Conservation (phyloP, 1,140 invertebrate species). For the Solen grandis region DNA sequence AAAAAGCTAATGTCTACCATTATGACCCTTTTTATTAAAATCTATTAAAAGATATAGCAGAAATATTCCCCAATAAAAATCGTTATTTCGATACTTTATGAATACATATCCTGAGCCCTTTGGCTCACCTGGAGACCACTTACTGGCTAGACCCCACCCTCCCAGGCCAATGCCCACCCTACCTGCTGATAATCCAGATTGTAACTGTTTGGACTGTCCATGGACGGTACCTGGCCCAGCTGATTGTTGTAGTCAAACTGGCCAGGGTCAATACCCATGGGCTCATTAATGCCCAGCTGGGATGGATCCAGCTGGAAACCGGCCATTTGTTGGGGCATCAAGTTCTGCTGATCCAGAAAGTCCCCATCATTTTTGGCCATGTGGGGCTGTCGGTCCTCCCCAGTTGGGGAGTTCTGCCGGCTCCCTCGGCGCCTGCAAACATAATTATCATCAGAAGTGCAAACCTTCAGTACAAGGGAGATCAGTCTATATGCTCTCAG, state of each 20-base stretch:
- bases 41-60: no score
- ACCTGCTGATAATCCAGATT: slow-evolving; percentile 79
- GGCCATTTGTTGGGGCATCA: slow-evolving; percentile 65
- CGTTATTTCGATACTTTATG: no score
- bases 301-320: slow-evolving; percentile 75
- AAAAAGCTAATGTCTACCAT: no score
- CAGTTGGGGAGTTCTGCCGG: slow-evolving; percentile 94
- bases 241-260: slow-evolving; percentile 80
- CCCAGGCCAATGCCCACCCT: no score
- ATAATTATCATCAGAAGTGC: neutral
- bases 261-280: slow-evolving; percentile 78
- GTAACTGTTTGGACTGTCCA: slow-evolving; percentile 80
- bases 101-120: no score
- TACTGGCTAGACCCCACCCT: no score
- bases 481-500: neutral
- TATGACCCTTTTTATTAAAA: no score
- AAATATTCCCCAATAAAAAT: no score
- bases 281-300: slow-evolving; percentile 73
- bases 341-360: slow-evolving; percentile 65
- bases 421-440: slow-evolving; percentile 81
- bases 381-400: slow-evolving; percentile 86
- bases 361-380: slow-evolving; percentile 57
- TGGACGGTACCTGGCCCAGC: slow-evolving; percentile 75
- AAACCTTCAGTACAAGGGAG: neutral
- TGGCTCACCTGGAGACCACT: no score